phyloP scores from a whole-genome alignment of 2,797 vertebrate genomes.

The Anolis apletophallus region DNA sequence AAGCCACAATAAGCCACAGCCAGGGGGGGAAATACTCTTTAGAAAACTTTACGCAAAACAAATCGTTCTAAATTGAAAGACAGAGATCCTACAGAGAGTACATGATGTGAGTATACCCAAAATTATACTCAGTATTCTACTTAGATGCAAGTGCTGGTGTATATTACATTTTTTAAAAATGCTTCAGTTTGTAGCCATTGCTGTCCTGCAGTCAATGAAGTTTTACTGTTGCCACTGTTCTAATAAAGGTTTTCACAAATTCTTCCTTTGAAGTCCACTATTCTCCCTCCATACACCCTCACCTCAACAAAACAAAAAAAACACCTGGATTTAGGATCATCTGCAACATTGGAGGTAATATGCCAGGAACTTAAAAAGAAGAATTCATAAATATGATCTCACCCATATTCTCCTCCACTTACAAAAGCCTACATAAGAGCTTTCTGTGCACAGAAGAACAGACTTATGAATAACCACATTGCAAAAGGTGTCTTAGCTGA shows the following conservation, averaged over 20 bases:
- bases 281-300: neutral
- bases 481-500: constrained; percentile 4
- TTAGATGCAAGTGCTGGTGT: constrained; percentile 14
- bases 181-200: neutral
- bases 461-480: neutral
- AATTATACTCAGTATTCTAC: neutral
- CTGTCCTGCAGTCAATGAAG: neutral
- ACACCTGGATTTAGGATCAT: neutral
- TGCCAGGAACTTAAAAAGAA: neutral
- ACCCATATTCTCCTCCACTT: neutral
- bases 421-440: neutral
- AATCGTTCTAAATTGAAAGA: constrained; percentile 23
- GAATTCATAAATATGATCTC: neutral
- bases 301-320: too few relatives aligned
- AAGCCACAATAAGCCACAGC: neutral
- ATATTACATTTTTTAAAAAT: neutral
- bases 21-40: neutral
- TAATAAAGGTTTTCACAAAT: neutral
- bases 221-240: neutral
- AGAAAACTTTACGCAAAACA: constrained; percentile 17
- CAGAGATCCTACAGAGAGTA: constrained; percentile 10
- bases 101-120: neutral
- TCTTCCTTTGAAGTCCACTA: neutral
- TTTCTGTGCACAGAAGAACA: neutral
- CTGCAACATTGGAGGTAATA: neutral